Conservation (phyloP, 2,113 vertebrate species). For the Myrmophylax atrothorax region DNA sequence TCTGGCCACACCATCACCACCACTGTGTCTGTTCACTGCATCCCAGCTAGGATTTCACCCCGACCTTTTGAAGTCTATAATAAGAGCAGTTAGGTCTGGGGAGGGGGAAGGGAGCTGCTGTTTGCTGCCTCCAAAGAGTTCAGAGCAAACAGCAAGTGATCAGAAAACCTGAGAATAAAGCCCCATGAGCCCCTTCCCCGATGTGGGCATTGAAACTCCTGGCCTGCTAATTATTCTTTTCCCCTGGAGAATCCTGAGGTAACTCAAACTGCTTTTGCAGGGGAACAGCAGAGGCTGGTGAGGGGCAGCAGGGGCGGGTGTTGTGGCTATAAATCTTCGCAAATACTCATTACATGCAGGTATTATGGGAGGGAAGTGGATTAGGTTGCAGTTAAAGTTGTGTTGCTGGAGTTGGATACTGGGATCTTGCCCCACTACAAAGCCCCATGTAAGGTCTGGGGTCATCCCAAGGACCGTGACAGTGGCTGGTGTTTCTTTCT, state of each 20-base stretch:
- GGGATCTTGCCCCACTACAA: rapidly evolving
- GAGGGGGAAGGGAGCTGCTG: background rate
- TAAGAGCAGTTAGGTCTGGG: background rate
- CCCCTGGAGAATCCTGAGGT: background rate
- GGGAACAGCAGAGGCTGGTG: background rate
- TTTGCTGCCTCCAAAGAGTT: slow-evolving; percentile 54
- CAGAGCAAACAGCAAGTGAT: slow-evolving; percentile 22
- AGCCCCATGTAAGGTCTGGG: background rate
- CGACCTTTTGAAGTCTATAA: slow-evolving; percentile 29
- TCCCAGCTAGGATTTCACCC: slow-evolving; percentile 31
- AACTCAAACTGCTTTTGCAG: slow-evolving; percentile 12
- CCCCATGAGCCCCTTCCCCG: background rate
- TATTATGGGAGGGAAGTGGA: slow-evolving; percentile 7
- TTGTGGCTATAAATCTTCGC: slow-evolving; percentile 54
- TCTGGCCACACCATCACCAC: background rate
- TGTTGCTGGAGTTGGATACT: background rate
- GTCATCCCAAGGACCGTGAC: rapidly evolving
- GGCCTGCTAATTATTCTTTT: slow-evolving; percentile 46
- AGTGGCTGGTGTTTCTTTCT: background rate
- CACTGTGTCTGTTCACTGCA: background rate
- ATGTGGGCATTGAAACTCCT: background rate
- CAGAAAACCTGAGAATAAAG: slow-evolving; percentile 50
- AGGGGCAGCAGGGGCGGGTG: slow-evolving; percentile 7
- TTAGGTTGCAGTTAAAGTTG: background rate
- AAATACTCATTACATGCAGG: slow-evolving; percentile 33